These are phyloP conservation scores for Lycocerus yunnanus DNA, from an alignment of 2,888 invertebrate genomes.

Conservation along the genomic window DNA sequence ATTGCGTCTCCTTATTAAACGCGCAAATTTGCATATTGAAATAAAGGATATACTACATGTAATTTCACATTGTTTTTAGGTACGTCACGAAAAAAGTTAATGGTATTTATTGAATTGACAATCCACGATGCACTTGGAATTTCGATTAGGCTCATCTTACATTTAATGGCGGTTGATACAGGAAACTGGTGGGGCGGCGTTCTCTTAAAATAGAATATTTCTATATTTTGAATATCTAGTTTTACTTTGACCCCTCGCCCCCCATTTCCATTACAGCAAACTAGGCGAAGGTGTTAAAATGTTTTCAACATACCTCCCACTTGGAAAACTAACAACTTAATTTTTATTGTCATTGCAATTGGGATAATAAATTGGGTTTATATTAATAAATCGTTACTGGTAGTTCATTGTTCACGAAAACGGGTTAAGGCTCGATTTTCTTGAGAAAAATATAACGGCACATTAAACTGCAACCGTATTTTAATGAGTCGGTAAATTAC, in stretches of 20 bases:
- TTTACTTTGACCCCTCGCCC: too few species aligned
- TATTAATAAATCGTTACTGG: neutral
- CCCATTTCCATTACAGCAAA: too few species aligned
- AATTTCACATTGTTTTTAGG: neutral
- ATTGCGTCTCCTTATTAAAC: neutral
- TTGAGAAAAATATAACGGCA: neutral
- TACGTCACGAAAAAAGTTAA: neutral
- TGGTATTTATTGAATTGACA: neutral
- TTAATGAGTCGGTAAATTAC: neutral
- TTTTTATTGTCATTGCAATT: neutral
- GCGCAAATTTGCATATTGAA: neutral
- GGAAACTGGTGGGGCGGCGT: too few species aligned
- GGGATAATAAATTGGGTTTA: neutral
- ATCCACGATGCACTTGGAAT: neutral
- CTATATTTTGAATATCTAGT: too few species aligned
- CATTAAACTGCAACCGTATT: neutral
- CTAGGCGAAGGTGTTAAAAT: too few species aligned
- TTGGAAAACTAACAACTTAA: neutral
- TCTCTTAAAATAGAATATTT: too few species aligned
- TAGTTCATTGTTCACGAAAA: neutral
- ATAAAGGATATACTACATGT: neutral
- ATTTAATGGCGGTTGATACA: neutral
- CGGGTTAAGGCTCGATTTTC: neutral
- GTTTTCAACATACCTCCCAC: neutral
- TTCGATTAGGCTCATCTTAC: neutral